Evolutionary conservation across 2,888 invertebrate genomes (phyloP).

Genomic region (Apamea monoglypha): DNA sequence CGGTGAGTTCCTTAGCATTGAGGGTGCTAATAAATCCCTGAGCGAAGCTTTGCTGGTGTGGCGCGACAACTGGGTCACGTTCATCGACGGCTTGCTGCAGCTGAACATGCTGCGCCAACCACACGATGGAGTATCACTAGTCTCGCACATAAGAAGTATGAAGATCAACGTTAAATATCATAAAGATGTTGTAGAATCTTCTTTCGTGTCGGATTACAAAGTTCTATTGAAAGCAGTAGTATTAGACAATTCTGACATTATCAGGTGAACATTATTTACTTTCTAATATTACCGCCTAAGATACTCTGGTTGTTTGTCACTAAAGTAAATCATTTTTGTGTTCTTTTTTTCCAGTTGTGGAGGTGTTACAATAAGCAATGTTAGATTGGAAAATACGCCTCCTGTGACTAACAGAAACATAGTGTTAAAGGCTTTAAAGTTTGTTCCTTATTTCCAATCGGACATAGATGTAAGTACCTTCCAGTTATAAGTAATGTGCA

Average conservation of each 20-base stretch:
- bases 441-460: constrained; percentile 51
- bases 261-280: constrained; percentile 29
- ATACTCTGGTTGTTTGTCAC: neutral
- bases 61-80: constrained; percentile 91
- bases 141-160: no score
- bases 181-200: no score
- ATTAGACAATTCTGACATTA: no score
- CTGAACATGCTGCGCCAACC: no score
- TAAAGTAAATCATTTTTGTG: no score
- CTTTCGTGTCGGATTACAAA: no score
- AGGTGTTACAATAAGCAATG: constrained; percentile 67
- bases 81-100: no score
- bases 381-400: constrained; percentile 63
- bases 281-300: neutral
- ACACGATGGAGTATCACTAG: no score
- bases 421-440: constrained; percentile 56
- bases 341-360: constrained; percentile 70
- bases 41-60: constrained; percentile 86
- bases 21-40: constrained; percentile 58
- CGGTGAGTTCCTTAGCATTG: constrained; percentile 72
- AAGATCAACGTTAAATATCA: no score
- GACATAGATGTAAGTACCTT: constrained; percentile 60
- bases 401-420: constrained; percentile 37
- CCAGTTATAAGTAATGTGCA: neutral
- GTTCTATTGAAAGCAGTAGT: no score